These are phyloP conservation scores for Chrysopa pallens DNA, from an alignment of 1,140 invertebrate species.

Conservation along the genomic window DNA sequence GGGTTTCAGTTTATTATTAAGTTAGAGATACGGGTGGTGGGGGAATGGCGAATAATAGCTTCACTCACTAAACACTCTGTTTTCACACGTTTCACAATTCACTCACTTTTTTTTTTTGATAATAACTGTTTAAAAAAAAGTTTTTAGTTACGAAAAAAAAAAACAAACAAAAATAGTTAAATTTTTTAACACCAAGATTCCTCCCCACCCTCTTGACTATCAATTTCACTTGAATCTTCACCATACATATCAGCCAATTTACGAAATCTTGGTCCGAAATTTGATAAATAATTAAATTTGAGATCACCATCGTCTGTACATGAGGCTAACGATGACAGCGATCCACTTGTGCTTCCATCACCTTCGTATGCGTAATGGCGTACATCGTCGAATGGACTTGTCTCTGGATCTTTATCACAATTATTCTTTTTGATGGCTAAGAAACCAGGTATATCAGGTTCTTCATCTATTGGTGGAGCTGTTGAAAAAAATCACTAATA, in stretches of 20 bases:
- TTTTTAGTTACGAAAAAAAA: no score
- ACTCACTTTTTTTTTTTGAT: no score
- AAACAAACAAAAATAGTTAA: no score
- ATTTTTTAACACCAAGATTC: constrained; percentile 53
- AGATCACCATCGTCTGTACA: constrained; percentile 89
- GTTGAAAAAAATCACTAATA: no score
- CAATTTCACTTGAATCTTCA: constrained; percentile 65
- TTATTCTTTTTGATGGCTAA: constrained; percentile 75
- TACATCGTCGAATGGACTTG: constrained; percentile 84
- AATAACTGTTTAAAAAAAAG: no score
- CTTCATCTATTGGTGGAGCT: constrained; percentile 22
- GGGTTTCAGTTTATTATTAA: no score
- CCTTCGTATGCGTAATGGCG: constrained; percentile 94
- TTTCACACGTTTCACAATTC: no score
- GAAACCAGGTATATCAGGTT: constrained; percentile 80
- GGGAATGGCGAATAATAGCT: no score
- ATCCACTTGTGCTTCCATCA: constrained; percentile 82
- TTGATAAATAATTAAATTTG: constrained; percentile 92
- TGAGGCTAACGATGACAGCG: constrained; percentile 80
- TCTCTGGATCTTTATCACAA: constrained; percentile 77
- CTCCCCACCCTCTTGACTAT: constrained; percentile 46
- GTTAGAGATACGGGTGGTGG: no score
- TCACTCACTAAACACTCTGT: no score
- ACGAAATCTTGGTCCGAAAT: constrained; percentile 89
- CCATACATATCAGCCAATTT: constrained; percentile 97